Percentiles rank a stretch among this genome's conserved stretches.
Evolutionary conservation across 2,113 vertebrate genomes (phyloP).

Genomic region (Urocolius indicus): DNA sequence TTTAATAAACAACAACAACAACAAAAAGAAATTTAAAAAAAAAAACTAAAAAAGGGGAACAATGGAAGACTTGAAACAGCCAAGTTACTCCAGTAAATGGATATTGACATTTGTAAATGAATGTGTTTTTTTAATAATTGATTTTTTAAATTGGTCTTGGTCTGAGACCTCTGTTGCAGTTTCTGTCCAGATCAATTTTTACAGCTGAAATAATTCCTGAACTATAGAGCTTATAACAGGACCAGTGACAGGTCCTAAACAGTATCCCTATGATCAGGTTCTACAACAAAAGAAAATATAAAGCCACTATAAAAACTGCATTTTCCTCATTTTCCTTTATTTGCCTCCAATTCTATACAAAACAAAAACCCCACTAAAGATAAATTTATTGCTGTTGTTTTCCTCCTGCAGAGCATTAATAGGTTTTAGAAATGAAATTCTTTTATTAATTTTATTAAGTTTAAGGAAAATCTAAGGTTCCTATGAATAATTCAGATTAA

Average conservation of each 20-base stretch:
- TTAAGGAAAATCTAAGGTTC: slow-evolving; percentile 67
- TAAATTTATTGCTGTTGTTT: slow-evolving; percentile 48
- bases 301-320: neutral
- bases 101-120: neutral
- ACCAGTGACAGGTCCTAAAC: neutral
- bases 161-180: neutral
- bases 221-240: neutral
- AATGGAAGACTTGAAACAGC: neutral
- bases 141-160: neutral
- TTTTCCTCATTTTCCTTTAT: neutral
- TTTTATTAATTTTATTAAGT: slow-evolving; percentile 80
- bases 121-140: neutral
- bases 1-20: neutral
- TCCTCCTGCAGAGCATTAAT: slow-evolving; percentile 64
- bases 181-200: slow-evolving; percentile 1
- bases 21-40: neutral
- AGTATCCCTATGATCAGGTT: neutral
- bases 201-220: neutral
- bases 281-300: neutral
- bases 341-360: slow-evolving; percentile 2
- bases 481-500: slow-evolving; percentile 86
- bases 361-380: neutral
- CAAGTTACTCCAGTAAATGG: neutral
- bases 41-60: neutral
- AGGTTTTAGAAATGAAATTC: slow-evolving; percentile 69